Evolutionary conservation across 2,113 vertebrate genomes (phyloP), one percentile per base, ranked within the genome.

Genomic region (Numenius arquata): DNA sequence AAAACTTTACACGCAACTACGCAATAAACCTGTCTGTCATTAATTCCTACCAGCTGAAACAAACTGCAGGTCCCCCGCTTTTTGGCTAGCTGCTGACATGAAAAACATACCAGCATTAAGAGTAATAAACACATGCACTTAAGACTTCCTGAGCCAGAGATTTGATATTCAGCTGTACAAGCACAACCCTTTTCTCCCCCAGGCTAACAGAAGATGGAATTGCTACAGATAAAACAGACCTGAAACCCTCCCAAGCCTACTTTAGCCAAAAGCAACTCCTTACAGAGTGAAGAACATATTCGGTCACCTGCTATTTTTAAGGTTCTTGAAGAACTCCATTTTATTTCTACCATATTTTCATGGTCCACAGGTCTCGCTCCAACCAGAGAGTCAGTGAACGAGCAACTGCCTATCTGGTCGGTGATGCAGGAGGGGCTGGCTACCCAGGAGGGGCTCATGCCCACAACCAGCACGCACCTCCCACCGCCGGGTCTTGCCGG

Each of bases 301-400:
- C 38, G 45, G 53, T 62, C 83, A 84, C 17, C 85, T 41, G 38
- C 65, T 56, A 26, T 75, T 85, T 81, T 50, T 32, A 73, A 73
- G 36, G 40, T 21, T 68, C 52, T 65, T 43, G 21, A 89, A 67
- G 22, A 78, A 29, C 48, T 72, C 74, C 1, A 19, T 59, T 76
- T 80, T 30, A 71, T 81, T 92, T 72, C 20, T 15, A 62, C 34
- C 63, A 20, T 16, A 14, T 34, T 72, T 63, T 34, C 67, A n/a
- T 3, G 15, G 32, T 41, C 45, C 56, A 30, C 16, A 21, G 8
- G 4, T 40, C 48, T 53, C 7, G 0, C 40, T 52, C n/a, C 55
- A 38, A 1, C 11, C 38, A 61, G 15, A 12, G 1, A 5, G 43
- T 1, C 70, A 19, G 82, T 9, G 56, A 5, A 9, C 0, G 15